Percentiles rank a stretch among this genome's conserved stretches.
Evolutionary conservation across 2,797 vertebrate species (phyloP).

Genomic region (Crenichthys baileyi): DNA sequence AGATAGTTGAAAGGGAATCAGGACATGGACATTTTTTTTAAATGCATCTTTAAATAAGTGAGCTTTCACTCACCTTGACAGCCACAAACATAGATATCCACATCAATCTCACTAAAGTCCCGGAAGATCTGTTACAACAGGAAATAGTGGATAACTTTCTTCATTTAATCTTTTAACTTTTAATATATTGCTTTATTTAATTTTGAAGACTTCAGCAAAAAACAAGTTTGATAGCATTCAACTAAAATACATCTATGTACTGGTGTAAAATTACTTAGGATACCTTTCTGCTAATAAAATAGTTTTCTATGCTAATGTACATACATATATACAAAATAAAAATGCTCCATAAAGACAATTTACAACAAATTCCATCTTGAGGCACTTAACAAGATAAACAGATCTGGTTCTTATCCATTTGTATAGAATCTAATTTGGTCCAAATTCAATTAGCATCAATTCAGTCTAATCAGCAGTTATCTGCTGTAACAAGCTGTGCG

Average conservation of each 20-base stretch:
- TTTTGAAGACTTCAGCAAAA: not conserved
- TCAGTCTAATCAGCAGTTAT: not conserved
- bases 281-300: not conserved
- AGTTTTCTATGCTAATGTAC: not conserved
- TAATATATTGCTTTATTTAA: not conserved
- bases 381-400: not conserved
- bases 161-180: not conserved
- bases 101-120: constrained; percentile 92
- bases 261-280: not conserved
- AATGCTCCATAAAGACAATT: not conserved
- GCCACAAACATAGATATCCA: constrained; percentile 87
- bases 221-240: not conserved
- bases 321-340: not conserved
- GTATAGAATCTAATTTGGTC: not conserved
- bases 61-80: constrained; percentile 84
- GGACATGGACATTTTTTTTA: not conserved
- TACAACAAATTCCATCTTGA: not conserved
- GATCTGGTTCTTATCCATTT: not conserved
- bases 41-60: not conserved
- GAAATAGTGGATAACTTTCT: not conserved
- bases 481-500: too few species aligned
- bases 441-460: not conserved
- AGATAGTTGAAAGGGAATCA: constrained; percentile 11
- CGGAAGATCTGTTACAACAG: constrained; percentile 86
- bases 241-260: not conserved